These are phyloP conservation scores for Dromococcyx pavoninus DNA, from an alignment of 2,797 vertebrate species.

Conservation along the genomic window DNA sequence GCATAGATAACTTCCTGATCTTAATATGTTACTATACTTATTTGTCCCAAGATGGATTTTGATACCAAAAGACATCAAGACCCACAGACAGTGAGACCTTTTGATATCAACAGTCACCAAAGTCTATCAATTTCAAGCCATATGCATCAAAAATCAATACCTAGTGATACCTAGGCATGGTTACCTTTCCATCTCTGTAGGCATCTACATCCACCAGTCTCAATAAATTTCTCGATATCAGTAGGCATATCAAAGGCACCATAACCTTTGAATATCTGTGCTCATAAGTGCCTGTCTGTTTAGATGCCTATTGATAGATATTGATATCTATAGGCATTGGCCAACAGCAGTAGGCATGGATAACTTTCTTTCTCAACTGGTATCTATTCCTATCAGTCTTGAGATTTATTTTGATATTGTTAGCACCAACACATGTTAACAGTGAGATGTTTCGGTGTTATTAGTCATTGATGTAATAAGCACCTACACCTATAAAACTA, in stretches of 20 bases:
- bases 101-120: background rate
- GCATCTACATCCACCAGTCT: background rate
- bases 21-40: background rate
- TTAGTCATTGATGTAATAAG: background rate
- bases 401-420: background rate
- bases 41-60: background rate
- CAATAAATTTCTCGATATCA: background rate
- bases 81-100: background rate
- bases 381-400: background rate
- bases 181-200: background rate
- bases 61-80: background rate
- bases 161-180: background rate
- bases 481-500: background rate
- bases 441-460: background rate
- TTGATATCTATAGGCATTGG: background rate
- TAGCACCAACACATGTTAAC: background rate
- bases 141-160: background rate
- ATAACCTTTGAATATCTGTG: background rate
- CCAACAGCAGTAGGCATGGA: background rate
- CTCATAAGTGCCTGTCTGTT: background rate
- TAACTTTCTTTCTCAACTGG: background rate
- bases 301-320: background rate
- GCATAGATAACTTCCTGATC: background rate
- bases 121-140: background rate
- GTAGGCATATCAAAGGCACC: no score